These are phyloP conservation scores for Poeciliopsis turneri DNA, from an alignment of 2,797 vertebrate species.

Conservation along the genomic window DNA sequence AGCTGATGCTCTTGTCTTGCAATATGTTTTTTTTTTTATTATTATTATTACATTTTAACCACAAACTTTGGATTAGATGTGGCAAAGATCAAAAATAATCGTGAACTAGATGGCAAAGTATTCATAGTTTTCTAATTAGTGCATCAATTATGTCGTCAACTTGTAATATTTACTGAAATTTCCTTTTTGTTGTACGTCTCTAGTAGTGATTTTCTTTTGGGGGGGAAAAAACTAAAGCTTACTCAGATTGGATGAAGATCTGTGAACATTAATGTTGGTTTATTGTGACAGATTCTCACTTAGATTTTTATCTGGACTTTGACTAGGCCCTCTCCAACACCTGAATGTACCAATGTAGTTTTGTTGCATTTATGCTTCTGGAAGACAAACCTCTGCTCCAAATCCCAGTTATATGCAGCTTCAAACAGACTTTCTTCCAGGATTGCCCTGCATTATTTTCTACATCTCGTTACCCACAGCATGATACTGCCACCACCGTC, in stretches of 20 bases:
- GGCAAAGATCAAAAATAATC: neutral
- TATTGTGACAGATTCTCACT: neutral
- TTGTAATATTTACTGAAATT: neutral
- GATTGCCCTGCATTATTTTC: neutral
- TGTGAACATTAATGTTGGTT: neutral
- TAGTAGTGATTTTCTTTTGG: neutral
- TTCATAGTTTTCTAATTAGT: neutral
- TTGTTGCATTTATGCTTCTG: neutral
- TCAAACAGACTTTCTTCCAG: neutral
- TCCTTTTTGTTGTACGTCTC: neutral
- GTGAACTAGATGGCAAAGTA: neutral
- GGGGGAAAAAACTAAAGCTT: neutral
- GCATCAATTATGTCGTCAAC: neutral
- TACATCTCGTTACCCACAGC: neutral
- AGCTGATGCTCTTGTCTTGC: conserved; percentile 1
- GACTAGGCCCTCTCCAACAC: neutral
- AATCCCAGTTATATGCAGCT: neutral
- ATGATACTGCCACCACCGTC: neutral
- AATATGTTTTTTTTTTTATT: neutral
- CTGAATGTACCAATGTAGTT: neutral
- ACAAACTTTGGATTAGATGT: neutral
- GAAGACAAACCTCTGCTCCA: neutral
- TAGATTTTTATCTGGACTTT: neutral
- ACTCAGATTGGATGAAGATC: neutral
- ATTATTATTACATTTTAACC: neutral